Evolutionary conservation across 2,113 vertebrate species (phyloP).

Genomic region (Diphyllodes magnificus): DNA sequence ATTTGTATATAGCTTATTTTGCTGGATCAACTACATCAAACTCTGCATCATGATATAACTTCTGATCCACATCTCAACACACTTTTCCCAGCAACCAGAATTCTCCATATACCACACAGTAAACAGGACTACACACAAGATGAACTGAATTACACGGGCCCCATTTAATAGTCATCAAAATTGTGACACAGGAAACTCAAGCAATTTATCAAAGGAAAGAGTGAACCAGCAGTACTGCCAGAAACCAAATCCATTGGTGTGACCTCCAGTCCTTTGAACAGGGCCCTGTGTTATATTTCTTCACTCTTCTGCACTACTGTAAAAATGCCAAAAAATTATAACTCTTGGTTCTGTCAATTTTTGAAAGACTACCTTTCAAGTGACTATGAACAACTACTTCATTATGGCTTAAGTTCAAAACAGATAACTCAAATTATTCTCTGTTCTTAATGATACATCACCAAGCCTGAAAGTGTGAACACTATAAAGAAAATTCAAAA

Average conservation of each 20-base stretch:
- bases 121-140: neutral
- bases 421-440: neutral
- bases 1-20: neutral
- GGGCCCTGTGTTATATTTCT: neutral
- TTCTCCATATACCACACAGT: neutral
- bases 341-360: neutral
- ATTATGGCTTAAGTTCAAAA: neutral
- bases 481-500: neutral
- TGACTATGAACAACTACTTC: neutral
- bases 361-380: neutral
- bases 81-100: neutral
- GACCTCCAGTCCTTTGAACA: neutral
- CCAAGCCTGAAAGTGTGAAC: neutral
- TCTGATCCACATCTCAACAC: accelerated
- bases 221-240: neutral
- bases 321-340: neutral
- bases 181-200: neutral
- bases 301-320: neutral
- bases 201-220: neutral
- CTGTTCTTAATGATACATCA: neutral
- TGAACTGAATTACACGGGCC: neutral
- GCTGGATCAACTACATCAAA: neutral
- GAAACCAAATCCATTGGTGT: neutral
- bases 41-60: neutral
- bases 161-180: neutral